phyloP scores from a whole-genome alignment of 2,888 invertebrate genomes.

The Agrotis puta region DNA sequence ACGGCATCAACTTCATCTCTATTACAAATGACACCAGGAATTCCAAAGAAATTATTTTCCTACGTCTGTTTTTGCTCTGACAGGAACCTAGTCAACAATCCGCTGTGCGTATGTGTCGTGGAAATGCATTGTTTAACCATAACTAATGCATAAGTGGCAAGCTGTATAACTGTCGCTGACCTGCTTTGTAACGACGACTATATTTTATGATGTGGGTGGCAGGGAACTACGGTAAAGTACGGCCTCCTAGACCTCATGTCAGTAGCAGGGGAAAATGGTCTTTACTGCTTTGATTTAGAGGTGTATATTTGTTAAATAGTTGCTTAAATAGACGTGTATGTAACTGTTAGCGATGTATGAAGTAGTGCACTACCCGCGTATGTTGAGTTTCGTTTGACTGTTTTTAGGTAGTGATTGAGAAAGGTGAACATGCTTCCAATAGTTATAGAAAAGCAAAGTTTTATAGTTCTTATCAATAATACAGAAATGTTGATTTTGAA shows the following conservation, averaged over 20 bases:
- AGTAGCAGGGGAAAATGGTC: neutral
- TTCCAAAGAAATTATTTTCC: conserved; percentile 36
- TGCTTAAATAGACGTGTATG: neutral
- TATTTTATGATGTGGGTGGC: conserved; percentile 50
- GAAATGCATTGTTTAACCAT: conserved; percentile 54
- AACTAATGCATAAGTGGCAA: conserved; percentile 50
- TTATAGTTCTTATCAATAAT: neutral
- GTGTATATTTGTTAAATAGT: neutral
- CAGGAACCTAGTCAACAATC: conserved; percentile 19
- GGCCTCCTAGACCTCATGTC: neutral
- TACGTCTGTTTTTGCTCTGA: conserved; percentile 27
- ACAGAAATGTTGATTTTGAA: too few relatives aligned
- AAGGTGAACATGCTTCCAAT: neutral
- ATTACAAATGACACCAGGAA: conserved; percentile 5
- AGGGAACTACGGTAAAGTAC: neutral
- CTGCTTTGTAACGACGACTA: conserved; percentile 42
- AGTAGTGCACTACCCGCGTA: conserved; percentile 26
- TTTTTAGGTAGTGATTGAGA: neutral
- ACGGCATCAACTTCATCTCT: neutral
- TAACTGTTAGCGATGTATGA: conserved; percentile 26
- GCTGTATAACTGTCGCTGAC: conserved; percentile 53
- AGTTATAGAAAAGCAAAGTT: neutral
- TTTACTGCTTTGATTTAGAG: neutral
- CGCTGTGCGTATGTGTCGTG: conserved; percentile 28
- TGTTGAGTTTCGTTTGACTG: neutral